Conservation (phyloP, 2,888 invertebrate species). For the Meloe dianella region DNA sequence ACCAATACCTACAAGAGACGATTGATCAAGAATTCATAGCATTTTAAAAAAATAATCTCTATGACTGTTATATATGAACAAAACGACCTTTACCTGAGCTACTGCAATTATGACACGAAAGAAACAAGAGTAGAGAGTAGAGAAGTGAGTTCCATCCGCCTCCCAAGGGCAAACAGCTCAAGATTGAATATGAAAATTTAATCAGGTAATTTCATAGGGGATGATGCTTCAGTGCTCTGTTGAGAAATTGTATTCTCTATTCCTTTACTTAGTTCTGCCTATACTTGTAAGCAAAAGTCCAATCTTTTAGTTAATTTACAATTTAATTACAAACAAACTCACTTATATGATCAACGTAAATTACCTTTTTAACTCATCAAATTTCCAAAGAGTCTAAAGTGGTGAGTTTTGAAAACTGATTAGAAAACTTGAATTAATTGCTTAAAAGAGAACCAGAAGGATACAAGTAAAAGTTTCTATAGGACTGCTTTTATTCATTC, state of each 20-base stretch:
- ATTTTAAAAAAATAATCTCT: background rate
- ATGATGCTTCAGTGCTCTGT: conserved; percentile 57
- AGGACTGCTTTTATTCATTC: background rate
- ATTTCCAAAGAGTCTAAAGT: background rate
- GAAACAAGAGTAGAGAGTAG: conserved; percentile 33
- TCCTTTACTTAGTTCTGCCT: conserved; percentile 35
- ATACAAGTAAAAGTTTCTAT: background rate
- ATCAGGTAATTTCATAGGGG: conserved; percentile 74
- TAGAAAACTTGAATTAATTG: conserved; percentile 7
- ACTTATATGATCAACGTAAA: conserved; percentile 8
- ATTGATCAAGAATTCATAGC: conserved; percentile 6
- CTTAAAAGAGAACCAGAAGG: background rate
- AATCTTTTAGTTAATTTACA: background rate
- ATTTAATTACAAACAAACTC: conserved; percentile 5
- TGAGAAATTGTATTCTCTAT: conserved; percentile 52
- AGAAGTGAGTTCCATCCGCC: conserved; percentile 47
- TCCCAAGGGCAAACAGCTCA: conserved; percentile 71
- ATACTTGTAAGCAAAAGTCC: conserved; percentile 6
- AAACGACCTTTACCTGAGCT: conserved; percentile 22
- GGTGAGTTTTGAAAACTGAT: conserved; percentile 4
- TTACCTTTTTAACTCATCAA: conserved; percentile 1
- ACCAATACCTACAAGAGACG: background rate
- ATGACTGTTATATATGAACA: background rate
- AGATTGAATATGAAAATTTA: conserved; percentile 84
- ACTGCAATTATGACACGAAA: conserved; percentile 27